These are phyloP conservation scores for Aphaenogaster floridana DNA, from an alignment of 1,140 invertebrate species.

Conservation along the genomic window DNA sequence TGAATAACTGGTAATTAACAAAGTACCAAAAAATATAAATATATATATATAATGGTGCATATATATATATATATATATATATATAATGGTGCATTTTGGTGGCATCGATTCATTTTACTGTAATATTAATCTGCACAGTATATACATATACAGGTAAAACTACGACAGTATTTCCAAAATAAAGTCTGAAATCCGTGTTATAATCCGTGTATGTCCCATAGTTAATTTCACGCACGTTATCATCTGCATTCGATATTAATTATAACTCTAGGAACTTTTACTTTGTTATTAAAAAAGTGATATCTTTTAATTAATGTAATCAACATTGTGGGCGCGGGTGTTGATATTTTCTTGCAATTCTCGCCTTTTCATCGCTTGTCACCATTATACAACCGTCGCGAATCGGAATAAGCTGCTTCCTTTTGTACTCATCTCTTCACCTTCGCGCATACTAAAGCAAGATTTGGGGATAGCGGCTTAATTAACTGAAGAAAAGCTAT, in stretches of 20 bases:
- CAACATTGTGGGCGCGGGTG: not conserved
- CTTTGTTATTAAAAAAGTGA: slow-evolving; percentile 14
- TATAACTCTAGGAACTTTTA: not conserved
- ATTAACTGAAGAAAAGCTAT: slow-evolving; percentile 74
- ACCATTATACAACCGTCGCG: not conserved
- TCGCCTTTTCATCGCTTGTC: not conserved
- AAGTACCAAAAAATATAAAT: not conserved
- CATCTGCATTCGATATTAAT: not conserved
- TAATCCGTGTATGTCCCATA: not conserved
- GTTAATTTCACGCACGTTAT: slow-evolving; percentile 20
- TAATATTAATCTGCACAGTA: not conserved
- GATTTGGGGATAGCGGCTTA: slow-evolving; percentile 55
- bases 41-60: no score
- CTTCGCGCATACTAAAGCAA: slow-evolving; percentile 26
- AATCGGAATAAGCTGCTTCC: slow-evolving; percentile 21
- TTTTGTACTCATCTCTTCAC: slow-evolving; percentile 25
- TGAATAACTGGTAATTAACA: not conserved
- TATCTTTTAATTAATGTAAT: slow-evolving; percentile 44
- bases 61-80: no score
- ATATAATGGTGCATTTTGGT: not conserved
- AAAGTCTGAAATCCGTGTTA: not conserved
- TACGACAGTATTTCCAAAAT: not conserved
- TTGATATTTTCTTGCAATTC: not conserved
- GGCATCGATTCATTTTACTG: not conserved
- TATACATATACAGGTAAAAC: not conserved